Evolutionary conservation across 2,888 invertebrate species (phyloP), one percentile per base, ranked within the genome.

Genomic region (Incurvaria masculella): DNA sequence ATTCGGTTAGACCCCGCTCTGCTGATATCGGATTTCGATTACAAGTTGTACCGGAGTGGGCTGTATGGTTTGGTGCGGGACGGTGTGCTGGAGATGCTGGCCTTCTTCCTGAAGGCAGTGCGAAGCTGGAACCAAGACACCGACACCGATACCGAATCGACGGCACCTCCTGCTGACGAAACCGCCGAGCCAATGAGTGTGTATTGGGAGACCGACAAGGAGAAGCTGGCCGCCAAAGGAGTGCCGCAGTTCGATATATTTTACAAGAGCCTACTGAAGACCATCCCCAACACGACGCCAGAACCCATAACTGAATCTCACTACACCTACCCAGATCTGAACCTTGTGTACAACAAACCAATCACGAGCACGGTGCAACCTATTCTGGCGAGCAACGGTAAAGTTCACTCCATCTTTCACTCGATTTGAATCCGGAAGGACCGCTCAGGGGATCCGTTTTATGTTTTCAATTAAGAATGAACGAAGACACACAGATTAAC

Each of bases 151-250:
- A 54, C 55, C 51, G 60, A 61, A 53, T 48, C 52, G 50, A 51
- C 59, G 46, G 51, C 60, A 21, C 53, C 57, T 33, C 55, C 52
- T 46, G 56, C 61, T 46, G 55, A 59, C 50, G 59, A 64, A 60
- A 58, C 41, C 39, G 20, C 59, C 53, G 68, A 69, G 57, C 72
- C 72, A 71, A 72, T 70, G 72, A 66, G 62, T 64, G 70, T 65
- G 48, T 80, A 78, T 60, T 80, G 79, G 79, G 73, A 76, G 57
- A 65, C 63, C 55, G 75, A 79, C 53, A 69, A 68, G 59, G 55
- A 66, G 58, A 58, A 65, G 51, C 60, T 65, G 38, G 55, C 58
- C 49, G 65, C 66, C 51, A 67, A 64, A 47, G 66, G 75, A 54
- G 68, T 68, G 59, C 63, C 61, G 27, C 72, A 64, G 51, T 69